Conservation (phyloP, 2,797 vertebrate genomes). For the Pangasius djambal region DNA sequence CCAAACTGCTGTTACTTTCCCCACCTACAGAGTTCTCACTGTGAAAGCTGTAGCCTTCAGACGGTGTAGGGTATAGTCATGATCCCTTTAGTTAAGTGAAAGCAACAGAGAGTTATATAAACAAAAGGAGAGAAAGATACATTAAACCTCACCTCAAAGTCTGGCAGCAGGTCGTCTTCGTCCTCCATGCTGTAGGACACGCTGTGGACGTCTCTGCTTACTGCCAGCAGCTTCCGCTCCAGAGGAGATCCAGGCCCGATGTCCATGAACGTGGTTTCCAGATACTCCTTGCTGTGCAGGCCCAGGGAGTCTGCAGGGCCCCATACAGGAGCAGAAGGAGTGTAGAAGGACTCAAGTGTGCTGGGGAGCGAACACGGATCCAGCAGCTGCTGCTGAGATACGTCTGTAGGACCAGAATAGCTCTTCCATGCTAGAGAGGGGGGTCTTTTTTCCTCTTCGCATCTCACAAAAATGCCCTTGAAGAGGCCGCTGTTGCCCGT, state of each 20-base stretch:
- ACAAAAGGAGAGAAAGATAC: neutral
- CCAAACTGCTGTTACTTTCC: neutral
- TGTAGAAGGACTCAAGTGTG: slow-evolving; percentile 73
- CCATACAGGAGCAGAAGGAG: slow-evolving; percentile 73
- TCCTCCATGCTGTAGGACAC: slow-evolving; percentile 81
- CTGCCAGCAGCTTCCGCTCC: slow-evolving; percentile 77
- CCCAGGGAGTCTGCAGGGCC: slow-evolving; percentile 69
- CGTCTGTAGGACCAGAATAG: slow-evolving; percentile 70
- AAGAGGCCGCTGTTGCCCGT: slow-evolving; percentile 57
- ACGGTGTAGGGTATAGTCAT: neutral
- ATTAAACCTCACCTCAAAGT: slow-evolving; percentile 73
- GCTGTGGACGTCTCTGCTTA: slow-evolving; percentile 79
- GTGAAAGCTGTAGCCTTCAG: neutral
- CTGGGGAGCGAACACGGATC: slow-evolving; percentile 77
- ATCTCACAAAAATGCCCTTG: slow-evolving; percentile 73
- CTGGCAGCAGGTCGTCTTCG: slow-evolving; percentile 79
- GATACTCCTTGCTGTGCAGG: slow-evolving; percentile 78
- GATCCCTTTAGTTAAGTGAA: neutral
- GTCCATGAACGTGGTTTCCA: slow-evolving; percentile 85
- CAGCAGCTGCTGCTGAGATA: slow-evolving; percentile 78
- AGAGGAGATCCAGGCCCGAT: slow-evolving; percentile 71
- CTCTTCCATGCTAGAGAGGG: slow-evolving; percentile 69
- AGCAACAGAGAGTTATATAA: neutral
- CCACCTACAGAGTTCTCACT: neutral
- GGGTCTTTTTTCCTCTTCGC: slow-evolving; percentile 74